Evolutionary conservation across 2,888 invertebrate species (phyloP), one percentile per base, ranked within the genome.

Genomic region (Polyploca ridens): DNA sequence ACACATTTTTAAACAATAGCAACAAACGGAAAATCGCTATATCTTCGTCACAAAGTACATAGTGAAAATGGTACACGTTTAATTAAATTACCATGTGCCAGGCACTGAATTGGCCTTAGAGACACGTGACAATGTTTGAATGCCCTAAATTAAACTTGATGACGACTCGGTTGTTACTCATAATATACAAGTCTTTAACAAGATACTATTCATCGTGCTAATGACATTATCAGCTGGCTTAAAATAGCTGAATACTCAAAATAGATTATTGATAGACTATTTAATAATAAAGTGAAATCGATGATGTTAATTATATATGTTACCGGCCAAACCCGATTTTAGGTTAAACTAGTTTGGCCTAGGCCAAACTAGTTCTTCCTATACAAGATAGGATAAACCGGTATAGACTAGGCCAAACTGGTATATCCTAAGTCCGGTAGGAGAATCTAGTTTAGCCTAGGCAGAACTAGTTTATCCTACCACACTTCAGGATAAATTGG

Each of bases 31-130:
- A 68, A 71, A 73, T 66, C 76, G 76, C 74, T 66, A 19, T n/a
- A 63, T 59, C 63, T 8, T 38, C 46, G 38, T 58, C 11, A 61
- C 41, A 41, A 41, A 27, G 27, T 41, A 38, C 66, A 78, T 74
- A 64, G 64, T 71, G 69, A n/a, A 54, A 70, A 13, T 62, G 63
- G 69, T 66, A 76, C 73, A 73, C 76, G 72, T 74, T 76, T 78
- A 82, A 83, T 84, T 82, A 74, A 78, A 80, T 80, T 77, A 79
- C 72, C 74, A 74, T 77, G 76, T 74, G 71, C 72, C 75, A 72
- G 70, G 69, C 68, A 68, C 70, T 74, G 73, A 74, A 77, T 72
- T 71, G 69, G 69, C 73, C 75, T 69, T 70, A 68, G 65, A 66
- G 71, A 78, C 79, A 83, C 83, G 81, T 81, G 78, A 77, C 74